Base-by-base conservation (phyloP, 2,888 invertebrate genomes). In the Antheraea yamamai region DNA sequence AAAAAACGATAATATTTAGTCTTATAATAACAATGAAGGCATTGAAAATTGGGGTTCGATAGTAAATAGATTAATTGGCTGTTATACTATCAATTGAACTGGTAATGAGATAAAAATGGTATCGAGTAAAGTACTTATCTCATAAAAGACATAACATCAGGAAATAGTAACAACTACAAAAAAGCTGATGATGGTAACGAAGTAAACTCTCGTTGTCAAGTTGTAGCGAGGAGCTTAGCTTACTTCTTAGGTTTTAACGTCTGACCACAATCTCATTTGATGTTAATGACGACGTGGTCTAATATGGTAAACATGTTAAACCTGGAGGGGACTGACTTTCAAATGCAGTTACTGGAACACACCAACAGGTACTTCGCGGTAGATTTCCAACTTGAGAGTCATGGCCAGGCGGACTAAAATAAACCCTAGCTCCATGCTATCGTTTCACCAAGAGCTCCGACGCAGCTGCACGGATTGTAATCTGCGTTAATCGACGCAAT, bases 1-100 rank as follows among this genome's bases (percentile, higher is more conserved):
- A 66, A 73, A 70, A 61, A 61, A 61, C 58, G 58, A 58, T n/a
- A 58, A 61, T 23, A 23, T 61, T 61, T 61, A 61, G 23, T 10
- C 4, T 61, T 61, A 23, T 23, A n/a, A 23, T 58, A 58, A 61
- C 18, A 23, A 23, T 61, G 12, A 23, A n/a, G 12, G n/a, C 61
- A 10, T 10, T 23, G 61, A 8, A 12, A 61, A 20, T 55, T 20
- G 55, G 20, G 58, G 20, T n/a, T 12, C 39, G 30, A 72, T 4
- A 39, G 20, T 23, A 2, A 64, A 61, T 47, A 16, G 23, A 14
- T 26, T 35, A 47, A 55, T 68, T 55, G 23, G 39, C 30, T 14
- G 39, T 18, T n/a, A 61, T 26, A 39, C n/a, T 23, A 47, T 20
- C 26, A n/a, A 16, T 8, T 20, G 20, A 58, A n/a, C 4, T 58